Evolutionary conservation across 2,797 vertebrate species (phyloP), one percentile per base, ranked within the genome.

Genomic region (Melanotaenia parkinsoni): DNA sequence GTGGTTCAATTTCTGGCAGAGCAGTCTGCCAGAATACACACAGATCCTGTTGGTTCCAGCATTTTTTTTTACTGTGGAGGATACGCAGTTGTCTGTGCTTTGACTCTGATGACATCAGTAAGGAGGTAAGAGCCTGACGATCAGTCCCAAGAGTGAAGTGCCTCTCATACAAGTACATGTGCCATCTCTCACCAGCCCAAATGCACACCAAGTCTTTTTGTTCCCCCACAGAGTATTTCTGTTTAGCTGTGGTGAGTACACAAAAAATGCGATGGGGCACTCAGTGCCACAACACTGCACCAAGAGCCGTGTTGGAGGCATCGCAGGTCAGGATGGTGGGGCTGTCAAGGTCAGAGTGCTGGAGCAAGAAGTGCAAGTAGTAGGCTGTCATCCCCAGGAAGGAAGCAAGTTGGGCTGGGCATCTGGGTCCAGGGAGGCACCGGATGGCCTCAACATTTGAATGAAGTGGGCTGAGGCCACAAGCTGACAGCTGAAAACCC

Each of bases 371-470:
- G 1, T 1, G 4, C n/a, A 58, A 2, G 18, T 57, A 40, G 8
- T 18, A 43, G 16, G 51, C 35, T 8, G 37, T 45, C 54, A 67
- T 58, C 18, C 47, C n/a, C 47, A 65, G 3, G 47, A 53, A 65
- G 4, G 12, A 64, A 1, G 1, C 33, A 9, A 64, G 45, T 18
- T 64, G 62, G 1, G 14, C 32, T 10, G n/a, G 63, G 13, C 32
- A 53, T 13, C 5, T 38, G 6, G 37, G 37, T 38, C 9, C 37
- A 38, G 37, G 5, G 37, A 38, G 37, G 37, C 37, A 8, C 37
- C 9, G 5, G 9, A 38, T 8, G 12, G 37, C 37, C 37, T 38
- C 37, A 38, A 38, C 37, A 11, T 38, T 38, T 38, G 37, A 38
- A 38, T 38, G 37, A 13, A 38, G 37, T 10, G 37, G 37, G 12